phyloP scores from a whole-genome alignment of 2,113 vertebrate genomes.

The Ahaetulla prasina region DNA sequence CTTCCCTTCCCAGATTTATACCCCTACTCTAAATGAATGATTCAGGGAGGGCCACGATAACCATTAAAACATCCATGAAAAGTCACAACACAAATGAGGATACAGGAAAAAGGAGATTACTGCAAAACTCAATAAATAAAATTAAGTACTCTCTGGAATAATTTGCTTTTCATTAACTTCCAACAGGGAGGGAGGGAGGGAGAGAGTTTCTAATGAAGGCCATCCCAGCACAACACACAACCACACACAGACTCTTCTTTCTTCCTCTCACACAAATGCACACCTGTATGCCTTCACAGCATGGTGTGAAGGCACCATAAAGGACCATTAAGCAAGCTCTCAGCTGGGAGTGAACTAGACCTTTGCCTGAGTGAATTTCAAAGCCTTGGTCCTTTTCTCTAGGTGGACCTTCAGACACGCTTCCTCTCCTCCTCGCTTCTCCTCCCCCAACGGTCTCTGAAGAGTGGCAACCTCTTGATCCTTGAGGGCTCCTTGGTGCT shows the following conservation, averaged over 20 bases:
- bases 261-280: not conserved
- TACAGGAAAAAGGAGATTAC: not conserved
- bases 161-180: not conserved
- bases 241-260: not conserved
- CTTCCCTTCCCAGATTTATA: no score
- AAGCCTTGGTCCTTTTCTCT: not conserved
- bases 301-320: not conserved
- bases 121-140: not conserved
- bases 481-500: not conserved
- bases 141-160: not conserved
- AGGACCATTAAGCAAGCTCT: not conserved
- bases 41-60: not conserved
- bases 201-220: not conserved
- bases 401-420: not conserved
- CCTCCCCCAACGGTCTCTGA: constrained; percentile 25
- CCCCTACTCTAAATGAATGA: not conserved
- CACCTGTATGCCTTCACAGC: not conserved
- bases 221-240: not conserved
- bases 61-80: not conserved
- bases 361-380: not conserved
- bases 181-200: not conserved
- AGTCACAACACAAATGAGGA: not conserved
- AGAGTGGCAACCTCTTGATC: constrained; percentile 26
- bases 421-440: not conserved
- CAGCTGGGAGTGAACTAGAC: not conserved